These are phyloP conservation scores for Melipona quadrifasciata DNA, from an alignment of 1,140 invertebrate genomes.

Conservation along the genomic window DNA sequence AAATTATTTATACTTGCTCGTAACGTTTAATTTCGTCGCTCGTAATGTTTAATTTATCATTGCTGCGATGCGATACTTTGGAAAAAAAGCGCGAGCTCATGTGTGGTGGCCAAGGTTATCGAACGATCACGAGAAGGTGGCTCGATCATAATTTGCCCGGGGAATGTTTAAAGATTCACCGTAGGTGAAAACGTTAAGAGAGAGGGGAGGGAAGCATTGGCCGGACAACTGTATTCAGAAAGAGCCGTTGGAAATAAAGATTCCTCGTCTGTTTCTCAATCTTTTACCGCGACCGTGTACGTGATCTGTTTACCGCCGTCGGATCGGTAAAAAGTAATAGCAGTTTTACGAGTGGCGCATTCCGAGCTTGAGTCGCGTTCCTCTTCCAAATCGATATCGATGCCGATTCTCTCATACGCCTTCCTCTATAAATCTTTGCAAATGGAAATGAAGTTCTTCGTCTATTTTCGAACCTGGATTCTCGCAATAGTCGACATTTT, in stretches of 20 bases:
- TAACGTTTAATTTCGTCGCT: no score
- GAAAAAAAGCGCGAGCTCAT: no score
- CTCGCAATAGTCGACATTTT: not conserved
- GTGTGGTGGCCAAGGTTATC: no score
- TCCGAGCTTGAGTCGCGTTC: not conserved
- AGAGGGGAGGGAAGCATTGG: not conserved
- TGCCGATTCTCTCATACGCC: not conserved
- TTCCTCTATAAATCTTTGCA: not conserved
- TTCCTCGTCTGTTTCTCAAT: conserved; percentile 37
- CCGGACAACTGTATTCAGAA: conserved; percentile 15
- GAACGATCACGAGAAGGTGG: not conserved
- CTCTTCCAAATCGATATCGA: conserved; percentile 5
- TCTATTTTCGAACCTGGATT: not conserved
- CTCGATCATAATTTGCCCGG: not conserved
- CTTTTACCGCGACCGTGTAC: conserved; percentile 38
- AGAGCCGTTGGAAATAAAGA: conserved; percentile 26
- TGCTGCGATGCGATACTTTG: no score
- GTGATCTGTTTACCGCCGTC: conserved; percentile 23
- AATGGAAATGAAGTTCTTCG: not conserved
- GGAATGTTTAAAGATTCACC: not conserved
- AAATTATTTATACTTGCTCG: no score
- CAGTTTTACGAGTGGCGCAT: conserved; percentile 22
- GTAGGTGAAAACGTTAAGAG: not conserved
- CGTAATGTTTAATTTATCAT: no score
- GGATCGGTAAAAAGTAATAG: conserved; percentile 42